Percentiles rank a stretch among this genome's conserved stretches.
phyloP scores from a whole-genome alignment of 2,888 invertebrate species.

The Hirudinaria manillensis region DNA sequence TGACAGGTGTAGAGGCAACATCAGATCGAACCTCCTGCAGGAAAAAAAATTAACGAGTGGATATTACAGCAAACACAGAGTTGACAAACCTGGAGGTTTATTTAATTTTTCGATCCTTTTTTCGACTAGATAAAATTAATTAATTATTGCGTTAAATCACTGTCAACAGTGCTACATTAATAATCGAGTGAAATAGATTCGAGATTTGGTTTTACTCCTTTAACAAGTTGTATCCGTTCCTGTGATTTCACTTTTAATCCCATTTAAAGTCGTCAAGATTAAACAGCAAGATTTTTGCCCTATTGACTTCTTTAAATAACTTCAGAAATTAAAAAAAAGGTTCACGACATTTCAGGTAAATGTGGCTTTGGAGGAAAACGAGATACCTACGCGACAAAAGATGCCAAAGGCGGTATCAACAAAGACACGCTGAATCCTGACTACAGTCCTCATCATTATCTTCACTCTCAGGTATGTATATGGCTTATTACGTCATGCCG shows the following conservation, averaged over 20 bases:
- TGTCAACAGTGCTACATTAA: background rate
- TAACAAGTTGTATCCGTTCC: no score
- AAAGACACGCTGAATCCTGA: background rate
- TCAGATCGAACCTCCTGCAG: background rate
- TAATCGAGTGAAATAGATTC: background rate
- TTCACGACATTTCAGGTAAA: background rate
- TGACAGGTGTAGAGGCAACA: background rate
- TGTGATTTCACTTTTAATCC: no score
- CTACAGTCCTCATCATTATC: conserved; percentile 3
- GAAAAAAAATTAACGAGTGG: conserved; percentile 3
- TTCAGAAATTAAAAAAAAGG: no score
- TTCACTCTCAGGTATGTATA: background rate
- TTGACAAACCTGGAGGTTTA: background rate
- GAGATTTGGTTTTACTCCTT: no score
- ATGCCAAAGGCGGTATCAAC: conserved; percentile 5
- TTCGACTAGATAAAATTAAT: no score
- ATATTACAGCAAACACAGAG: background rate
- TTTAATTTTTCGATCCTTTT: no score
- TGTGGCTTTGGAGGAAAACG: background rate
- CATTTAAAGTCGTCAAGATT: no score
- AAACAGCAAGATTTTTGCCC: no score
- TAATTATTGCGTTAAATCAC: background rate
- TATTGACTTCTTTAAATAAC: no score
- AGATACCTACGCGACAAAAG: background rate
- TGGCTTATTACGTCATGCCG: background rate